Conservation (phyloP, 2,797 vertebrate genomes). For the Eospalax fontanierii region DNA sequence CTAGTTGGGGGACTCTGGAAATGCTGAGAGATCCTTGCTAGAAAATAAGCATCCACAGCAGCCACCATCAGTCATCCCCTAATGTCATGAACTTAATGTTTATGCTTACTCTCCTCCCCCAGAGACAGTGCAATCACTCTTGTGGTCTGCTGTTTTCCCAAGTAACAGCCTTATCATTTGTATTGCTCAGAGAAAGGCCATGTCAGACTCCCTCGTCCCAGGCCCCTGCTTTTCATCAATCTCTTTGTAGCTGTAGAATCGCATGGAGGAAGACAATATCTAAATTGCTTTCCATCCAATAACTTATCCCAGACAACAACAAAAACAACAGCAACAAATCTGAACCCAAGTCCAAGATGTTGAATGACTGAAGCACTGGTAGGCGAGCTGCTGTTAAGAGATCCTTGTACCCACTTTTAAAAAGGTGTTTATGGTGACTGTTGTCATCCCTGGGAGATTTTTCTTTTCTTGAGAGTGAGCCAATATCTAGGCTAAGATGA, state of each 20-base stretch:
- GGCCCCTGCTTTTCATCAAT: conserved; percentile 74
- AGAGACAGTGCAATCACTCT: conserved; percentile 74
- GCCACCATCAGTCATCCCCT: conserved; percentile 39
- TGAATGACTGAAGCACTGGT: conserved; percentile 26
- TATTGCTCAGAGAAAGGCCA: conserved; percentile 64
- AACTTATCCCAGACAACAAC: conserved; percentile 69
- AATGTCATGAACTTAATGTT: conserved; percentile 64
- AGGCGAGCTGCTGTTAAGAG: not conserved
- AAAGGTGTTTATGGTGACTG: conserved; percentile 56
- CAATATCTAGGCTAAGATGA: not conserved
- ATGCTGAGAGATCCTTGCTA: conserved; percentile 58
- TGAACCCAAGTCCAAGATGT: conserved; percentile 10
- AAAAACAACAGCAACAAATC: conserved; percentile 62
- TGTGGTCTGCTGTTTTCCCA: conserved; percentile 64
- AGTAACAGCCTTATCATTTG: conserved; percentile 67
- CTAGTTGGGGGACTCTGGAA: conserved; percentile 50
- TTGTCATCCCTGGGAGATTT: conserved; percentile 32
- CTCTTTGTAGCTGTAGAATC: conserved; percentile 69
- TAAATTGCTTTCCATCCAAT: conserved; percentile 78
- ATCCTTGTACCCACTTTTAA: conserved; percentile 25
- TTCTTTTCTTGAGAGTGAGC: conserved; percentile 38
- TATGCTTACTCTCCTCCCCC: conserved; percentile 47
- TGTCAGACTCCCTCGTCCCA: conserved; percentile 45
- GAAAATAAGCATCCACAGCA: conserved; percentile 11
- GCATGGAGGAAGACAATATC: conserved; percentile 64